phyloP scores from a whole-genome alignment of 2,113 vertebrate species.

The Charadrius vociferus region DNA sequence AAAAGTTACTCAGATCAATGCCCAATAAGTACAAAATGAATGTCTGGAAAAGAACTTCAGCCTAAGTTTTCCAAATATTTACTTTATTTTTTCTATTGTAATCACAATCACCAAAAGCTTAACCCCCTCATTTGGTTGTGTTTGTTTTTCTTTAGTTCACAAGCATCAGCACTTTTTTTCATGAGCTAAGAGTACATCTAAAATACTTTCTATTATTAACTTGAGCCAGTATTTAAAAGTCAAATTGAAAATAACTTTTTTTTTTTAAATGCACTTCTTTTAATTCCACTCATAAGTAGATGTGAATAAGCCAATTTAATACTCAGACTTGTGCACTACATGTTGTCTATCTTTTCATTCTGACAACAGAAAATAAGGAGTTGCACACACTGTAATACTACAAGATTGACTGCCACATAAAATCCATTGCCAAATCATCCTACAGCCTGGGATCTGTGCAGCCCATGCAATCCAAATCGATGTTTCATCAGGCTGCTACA shows the following conservation, averaged over 20 bases:
- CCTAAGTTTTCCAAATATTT: not conserved
- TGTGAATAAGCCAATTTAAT: not conserved
- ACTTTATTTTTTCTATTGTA: not conserved
- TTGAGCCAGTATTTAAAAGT: not conserved
- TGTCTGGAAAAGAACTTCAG: not conserved
- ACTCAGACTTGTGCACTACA: not conserved
- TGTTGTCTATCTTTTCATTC: not conserved
- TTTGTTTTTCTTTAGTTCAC: not conserved
- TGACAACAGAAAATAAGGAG: not conserved
- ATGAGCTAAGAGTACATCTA: constrained; percentile 2
- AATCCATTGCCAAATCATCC: not conserved
- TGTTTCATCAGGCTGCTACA: not conserved
- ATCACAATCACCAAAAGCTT: constrained; percentile 3
- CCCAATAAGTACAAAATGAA: not conserved
- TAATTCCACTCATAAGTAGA: constrained; percentile 2
- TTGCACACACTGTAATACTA: too few relatives aligned
- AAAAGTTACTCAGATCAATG: not conserved
- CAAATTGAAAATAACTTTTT: constrained; percentile 39
- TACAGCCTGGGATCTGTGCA: not conserved
- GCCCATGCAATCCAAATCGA: not conserved
- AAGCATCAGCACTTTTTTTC: constrained; percentile 40
- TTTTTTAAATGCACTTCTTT: not conserved
- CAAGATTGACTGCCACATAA: not conserved
- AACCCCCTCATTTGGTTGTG: not conserved
- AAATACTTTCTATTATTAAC: constrained; percentile 14